phyloP scores from a whole-genome alignment of 2,113 vertebrate genomes.

The Lonchura striata region DNA sequence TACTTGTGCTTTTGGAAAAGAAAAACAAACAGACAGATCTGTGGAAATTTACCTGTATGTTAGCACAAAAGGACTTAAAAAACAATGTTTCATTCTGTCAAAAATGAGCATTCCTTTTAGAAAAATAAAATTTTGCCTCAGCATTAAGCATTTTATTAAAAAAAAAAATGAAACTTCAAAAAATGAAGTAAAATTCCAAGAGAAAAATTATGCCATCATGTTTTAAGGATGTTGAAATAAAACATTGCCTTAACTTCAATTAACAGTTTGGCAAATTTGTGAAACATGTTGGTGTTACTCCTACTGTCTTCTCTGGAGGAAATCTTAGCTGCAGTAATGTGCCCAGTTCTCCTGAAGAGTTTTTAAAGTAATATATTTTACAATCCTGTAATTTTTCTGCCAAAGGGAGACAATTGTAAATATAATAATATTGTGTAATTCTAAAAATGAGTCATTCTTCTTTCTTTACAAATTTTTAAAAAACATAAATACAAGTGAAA shows the following conservation, averaged over 20 bases:
- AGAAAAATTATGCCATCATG: not conserved
- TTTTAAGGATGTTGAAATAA: not conserved
- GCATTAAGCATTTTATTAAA: not conserved
- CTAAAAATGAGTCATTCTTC: not conserved
- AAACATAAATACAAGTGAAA: not conserved
- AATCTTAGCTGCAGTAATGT: not conserved
- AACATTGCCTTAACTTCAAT: not conserved
- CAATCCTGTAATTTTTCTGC: not conserved
- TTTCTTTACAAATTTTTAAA: not conserved
- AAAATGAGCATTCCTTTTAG: not conserved
- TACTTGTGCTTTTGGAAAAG: not conserved
- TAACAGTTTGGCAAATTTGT: not conserved
- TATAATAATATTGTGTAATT: not conserved
- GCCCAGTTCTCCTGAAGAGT: not conserved
- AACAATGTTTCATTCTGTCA: not conserved
- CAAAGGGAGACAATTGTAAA: not conserved
- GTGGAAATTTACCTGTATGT: not conserved
- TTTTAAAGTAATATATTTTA: not conserved
- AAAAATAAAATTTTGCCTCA: not conserved
- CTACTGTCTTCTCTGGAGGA: not conserved
- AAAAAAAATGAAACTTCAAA: not conserved
- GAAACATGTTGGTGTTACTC: not conserved
- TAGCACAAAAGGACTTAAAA: not conserved
- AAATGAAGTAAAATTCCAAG: not conserved
- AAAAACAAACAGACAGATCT: not conserved